phyloP scores from a whole-genome alignment of 2,797 vertebrate genomes.

The Sebastes baramenuke region DNA sequence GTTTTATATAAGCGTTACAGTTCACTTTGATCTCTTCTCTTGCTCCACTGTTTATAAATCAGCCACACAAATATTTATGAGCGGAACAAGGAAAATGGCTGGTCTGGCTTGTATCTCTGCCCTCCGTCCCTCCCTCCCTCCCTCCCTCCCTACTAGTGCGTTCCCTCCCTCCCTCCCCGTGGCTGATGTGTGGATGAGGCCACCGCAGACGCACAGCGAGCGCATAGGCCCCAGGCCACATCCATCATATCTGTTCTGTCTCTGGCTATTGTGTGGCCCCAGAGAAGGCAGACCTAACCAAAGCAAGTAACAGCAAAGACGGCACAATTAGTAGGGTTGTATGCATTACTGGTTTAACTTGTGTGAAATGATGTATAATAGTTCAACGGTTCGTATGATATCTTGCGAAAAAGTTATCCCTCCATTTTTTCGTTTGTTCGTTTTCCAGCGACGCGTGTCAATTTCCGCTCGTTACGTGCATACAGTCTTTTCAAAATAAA shows the following conservation, averaged over 20 bases:
- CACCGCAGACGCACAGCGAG: slow-evolving; percentile 69
- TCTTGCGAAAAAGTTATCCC: too few relatives aligned
- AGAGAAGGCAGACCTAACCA: slow-evolving; percentile 43
- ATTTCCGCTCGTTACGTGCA: too few relatives aligned
- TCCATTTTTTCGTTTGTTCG: too few relatives aligned
- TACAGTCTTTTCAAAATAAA: too few relatives aligned
- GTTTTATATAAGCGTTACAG: slow-evolving; percentile 79
- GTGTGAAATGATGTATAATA: background rate
- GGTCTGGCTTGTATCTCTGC: slow-evolving; percentile 84
- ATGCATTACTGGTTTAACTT: slow-evolving; percentile 16
- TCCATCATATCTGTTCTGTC: slow-evolving; percentile 78
- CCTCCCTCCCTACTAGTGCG: background rate
- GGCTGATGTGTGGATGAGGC: slow-evolving; percentile 77
- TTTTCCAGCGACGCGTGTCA: too few relatives aligned
- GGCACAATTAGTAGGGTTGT: slow-evolving; percentile 4
- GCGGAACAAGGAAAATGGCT: slow-evolving; percentile 80
- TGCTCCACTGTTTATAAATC: slow-evolving; percentile 85
- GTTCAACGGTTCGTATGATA: background rate
- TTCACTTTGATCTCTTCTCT: slow-evolving; percentile 82
- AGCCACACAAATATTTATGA: slow-evolving; percentile 87
- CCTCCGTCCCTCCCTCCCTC: slow-evolving; percentile 27
- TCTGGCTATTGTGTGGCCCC: slow-evolving; percentile 70
- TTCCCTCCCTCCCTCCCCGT: slow-evolving; percentile 52
- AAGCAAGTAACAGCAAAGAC: slow-evolving; percentile 26
- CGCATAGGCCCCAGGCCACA: slow-evolving; percentile 75